Percentiles rank a stretch among this genome's conserved stretches.
Evolutionary conservation across 2,113 vertebrate genomes (phyloP).

Genomic region (Hippoglossus stenolepis): DNA sequence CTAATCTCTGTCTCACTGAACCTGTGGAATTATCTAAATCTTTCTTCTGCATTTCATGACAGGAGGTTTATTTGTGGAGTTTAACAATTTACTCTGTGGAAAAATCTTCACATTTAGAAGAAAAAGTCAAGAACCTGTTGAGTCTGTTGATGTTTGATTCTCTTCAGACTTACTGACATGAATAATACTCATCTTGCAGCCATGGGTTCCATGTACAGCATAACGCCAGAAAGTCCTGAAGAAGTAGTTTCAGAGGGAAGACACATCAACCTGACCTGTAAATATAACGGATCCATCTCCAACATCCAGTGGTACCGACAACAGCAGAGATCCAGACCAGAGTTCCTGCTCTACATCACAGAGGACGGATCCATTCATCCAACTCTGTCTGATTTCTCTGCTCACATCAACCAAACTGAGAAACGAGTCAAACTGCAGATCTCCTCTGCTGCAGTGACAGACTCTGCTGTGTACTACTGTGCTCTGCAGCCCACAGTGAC

Average conservation of each 20-base stretch:
- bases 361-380: background rate
- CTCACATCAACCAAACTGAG: conserved; percentile 4
- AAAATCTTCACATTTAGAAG: too few relatives aligned
- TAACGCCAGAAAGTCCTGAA: conserved; percentile 19
- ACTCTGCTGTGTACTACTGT: conserved; percentile 21
- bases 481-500: conserved; percentile 41
- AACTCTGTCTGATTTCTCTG: background rate
- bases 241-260: conserved; percentile 33
- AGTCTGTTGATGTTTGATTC: too few relatives aligned
- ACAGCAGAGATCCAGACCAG: conserved; percentile 24
- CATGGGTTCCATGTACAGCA: conserved; percentile 27
- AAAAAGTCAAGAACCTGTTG: too few relatives aligned
- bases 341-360: conserved; percentile 41
- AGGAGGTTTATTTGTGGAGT: background rate
- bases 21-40: too few relatives aligned
- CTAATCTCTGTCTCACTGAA: too few relatives aligned
- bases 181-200: too few relatives aligned
- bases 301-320: conserved; percentile 41
- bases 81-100: too few relatives aligned
- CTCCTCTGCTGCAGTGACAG: background rate
- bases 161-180: too few relatives aligned
- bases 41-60: background rate
- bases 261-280: conserved; percentile 43
- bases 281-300: background rate
- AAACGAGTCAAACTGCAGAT: conserved; percentile 1